phyloP scores from a whole-genome alignment of 1,140 invertebrate genomes.

The Pogonomyrmex californicus region DNA sequence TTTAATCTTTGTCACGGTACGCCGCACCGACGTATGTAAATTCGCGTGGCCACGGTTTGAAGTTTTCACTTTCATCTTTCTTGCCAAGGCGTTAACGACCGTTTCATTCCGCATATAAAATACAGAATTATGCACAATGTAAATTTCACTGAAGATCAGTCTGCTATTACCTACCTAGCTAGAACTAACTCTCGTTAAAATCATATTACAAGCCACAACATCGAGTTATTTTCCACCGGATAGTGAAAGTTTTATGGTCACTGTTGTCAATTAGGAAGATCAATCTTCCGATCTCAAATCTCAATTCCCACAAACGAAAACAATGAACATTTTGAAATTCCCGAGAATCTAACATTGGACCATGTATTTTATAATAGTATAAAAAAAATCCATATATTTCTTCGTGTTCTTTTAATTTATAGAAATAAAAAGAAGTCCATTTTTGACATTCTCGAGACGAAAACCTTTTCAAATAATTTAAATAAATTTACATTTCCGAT shows the following conservation, averaged over 20 bases:
- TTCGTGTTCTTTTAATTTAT: neutral
- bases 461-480: neutral
- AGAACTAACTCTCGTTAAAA: slow-evolving; percentile 16
- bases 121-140: neutral
- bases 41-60: neutral
- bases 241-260: slow-evolving; percentile 50
- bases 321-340: neutral
- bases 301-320: neutral
- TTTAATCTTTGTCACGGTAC: neutral
- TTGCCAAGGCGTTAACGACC: slow-evolving; percentile 6
- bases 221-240: neutral
- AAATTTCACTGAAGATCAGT: slow-evolving; percentile 30
- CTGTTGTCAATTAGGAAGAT: neutral
- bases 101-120: neutral
- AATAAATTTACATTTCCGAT: neutral
- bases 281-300: neutral
- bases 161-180: neutral
- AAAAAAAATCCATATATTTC: neutral
- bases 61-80: slow-evolving; percentile 28
- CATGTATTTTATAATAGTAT: neutral
- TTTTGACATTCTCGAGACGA: neutral
- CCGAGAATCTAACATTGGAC: neutral
- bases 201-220: neutral
- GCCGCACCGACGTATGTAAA: neutral
- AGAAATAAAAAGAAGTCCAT: neutral